Conservation (phyloP, 1,140 invertebrate genomes). For the Magallana angulata region DNA sequence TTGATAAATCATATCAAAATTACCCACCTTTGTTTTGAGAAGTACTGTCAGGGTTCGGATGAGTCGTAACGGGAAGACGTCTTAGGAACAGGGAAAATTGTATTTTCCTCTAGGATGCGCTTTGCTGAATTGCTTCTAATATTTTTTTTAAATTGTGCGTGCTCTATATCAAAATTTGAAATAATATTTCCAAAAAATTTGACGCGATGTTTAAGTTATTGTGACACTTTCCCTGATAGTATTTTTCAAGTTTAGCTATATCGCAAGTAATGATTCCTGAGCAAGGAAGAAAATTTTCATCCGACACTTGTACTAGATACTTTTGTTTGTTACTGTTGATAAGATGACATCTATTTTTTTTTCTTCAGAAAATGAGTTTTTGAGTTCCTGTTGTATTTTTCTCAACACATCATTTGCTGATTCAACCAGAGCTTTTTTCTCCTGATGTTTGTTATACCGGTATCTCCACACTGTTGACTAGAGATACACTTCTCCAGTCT, state of each 20-base stretch:
- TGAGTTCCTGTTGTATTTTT: neutral
- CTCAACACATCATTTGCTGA: neutral
- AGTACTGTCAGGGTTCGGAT: neutral
- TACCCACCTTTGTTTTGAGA: neutral
- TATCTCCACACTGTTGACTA: neutral
- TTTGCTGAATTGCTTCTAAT: neutral
- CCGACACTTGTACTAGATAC: neutral
- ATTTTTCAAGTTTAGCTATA: slow-evolving; percentile 6
- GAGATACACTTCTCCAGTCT: neutral
- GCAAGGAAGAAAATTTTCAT: neutral
- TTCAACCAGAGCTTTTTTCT: neutral
- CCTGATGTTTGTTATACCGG: neutral
- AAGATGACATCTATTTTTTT: neutral
- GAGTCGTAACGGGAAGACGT: neutral
- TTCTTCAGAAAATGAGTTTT: neutral
- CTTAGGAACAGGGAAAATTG: neutral
- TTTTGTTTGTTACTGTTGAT: neutral
- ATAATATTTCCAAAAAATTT: neutral
- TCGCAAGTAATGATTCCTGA: neutral
- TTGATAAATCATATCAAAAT: no score
- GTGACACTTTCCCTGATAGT: neutral
- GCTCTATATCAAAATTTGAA: neutral
- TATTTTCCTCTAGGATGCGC: neutral
- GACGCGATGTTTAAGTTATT: neutral
- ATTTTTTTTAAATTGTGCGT: neutral